Base-by-base conservation (phyloP, 2,888 invertebrate genomes). In the Salticus scenicus region DNA sequence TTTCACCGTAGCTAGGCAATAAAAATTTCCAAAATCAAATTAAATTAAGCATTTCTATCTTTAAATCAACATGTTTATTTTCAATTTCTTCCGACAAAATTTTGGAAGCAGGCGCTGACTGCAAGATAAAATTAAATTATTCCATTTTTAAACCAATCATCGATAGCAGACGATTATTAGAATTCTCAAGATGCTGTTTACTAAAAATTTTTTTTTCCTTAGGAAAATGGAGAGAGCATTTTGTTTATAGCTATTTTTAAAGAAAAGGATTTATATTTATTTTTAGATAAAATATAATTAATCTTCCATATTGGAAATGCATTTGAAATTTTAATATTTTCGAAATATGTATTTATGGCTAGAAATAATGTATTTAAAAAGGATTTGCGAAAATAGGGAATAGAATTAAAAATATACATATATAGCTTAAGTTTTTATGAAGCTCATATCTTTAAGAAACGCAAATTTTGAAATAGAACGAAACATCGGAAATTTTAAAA, bases 41-140 rank as follows among this genome's bases (percentile, higher is more conserved):
- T 57, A 57, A 57, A 57, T 57, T 57, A 57, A 5, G 24, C 57
- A 24, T 57, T 57, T 24, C 57, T 57, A 24, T 57, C 57, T 57
- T 57, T 57, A 57, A 57, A 57, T 57, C 57, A 57, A 57, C 57
- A 17, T 24, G 57, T 57, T 57, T 57, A 57, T 57, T 57, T 57
- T 57, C 24, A 24, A 57, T 57, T 57, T 57, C 57, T 57, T 57
- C 57, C 57, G 20, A 24, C 57, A 24, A 57, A 57, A 57, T 24
- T 57, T 57, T 24, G 57, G 5, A 24, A 24, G 24, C 57, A 20
- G 4, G 24, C 57, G 57, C 24, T 57, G 57, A 57, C 24, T 57
- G 57, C 24, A 24, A 57, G 57, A 24, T 57, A 1, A 57, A 57
- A 57, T 57, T 57, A 57, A 57, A 57, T 57, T 57, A 57, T 57